Percentiles rank a stretch among this genome's conserved stretches.
phyloP scores from a whole-genome alignment of 1,140 invertebrate species.

The Hypothenemus hampei region DNA sequence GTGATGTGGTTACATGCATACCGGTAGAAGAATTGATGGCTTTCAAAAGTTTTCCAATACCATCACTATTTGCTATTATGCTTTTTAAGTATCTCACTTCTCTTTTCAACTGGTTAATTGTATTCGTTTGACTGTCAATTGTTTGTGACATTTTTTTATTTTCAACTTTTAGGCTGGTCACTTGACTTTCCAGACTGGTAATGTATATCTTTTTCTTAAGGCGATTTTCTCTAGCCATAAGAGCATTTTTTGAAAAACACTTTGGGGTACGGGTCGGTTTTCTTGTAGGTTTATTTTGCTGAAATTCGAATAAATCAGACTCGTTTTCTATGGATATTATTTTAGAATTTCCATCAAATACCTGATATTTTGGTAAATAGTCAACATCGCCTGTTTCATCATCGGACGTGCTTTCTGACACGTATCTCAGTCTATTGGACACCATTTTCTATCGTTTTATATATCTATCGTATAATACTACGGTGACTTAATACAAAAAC shows the following conservation, averaged over 20 bases:
- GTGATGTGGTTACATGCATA: conserved; percentile 36
- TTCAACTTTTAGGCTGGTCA: conserved; percentile 45
- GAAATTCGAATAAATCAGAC: conserved; percentile 14
- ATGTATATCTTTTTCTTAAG: conserved; percentile 55
- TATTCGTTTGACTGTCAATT: conserved; percentile 47
- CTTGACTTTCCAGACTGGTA: conserved; percentile 51
- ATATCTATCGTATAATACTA: too few relatives aligned
- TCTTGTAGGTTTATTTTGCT: conserved; percentile 17
- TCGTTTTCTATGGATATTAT: background rate
- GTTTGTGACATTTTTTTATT: conserved; percentile 48
- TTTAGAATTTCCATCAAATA: conserved; percentile 6
- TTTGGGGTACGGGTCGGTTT: conserved; percentile 31
- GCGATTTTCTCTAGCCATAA: conserved; percentile 56
- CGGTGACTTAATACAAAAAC: too few relatives aligned
- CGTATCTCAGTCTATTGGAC: conserved; percentile 29
- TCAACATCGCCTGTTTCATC: conserved; percentile 28
- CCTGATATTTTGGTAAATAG: conserved; percentile 19
- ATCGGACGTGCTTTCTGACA: conserved; percentile 30
- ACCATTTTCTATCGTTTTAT: conserved; percentile 19
- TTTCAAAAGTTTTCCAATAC: conserved; percentile 47
- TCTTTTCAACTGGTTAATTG: conserved; percentile 47
- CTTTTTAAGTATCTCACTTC: conserved; percentile 52
- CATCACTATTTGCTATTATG: conserved; percentile 50
- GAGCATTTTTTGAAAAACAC: conserved; percentile 48
- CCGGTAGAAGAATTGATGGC: conserved; percentile 44